Base-by-base conservation (phyloP, 2,113 vertebrate genomes). In the Pristiophorus japonicus region DNA sequence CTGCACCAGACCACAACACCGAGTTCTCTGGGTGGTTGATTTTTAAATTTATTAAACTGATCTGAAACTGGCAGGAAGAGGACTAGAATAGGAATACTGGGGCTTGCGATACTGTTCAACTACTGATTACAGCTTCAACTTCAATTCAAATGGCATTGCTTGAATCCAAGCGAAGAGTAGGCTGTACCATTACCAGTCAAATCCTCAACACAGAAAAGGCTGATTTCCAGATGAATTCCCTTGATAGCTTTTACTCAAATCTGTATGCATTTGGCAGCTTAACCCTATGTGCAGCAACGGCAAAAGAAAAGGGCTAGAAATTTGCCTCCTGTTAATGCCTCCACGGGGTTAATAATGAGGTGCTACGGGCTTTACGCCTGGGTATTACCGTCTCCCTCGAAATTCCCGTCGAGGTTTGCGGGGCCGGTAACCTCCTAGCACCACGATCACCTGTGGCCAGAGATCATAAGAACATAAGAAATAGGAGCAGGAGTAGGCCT, bases 41-140 rank as follows among this genome's bases (percentile, higher is more conserved):
- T 85, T 85, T 85, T 85, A 38, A 45, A 45, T 84, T n/a, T n/a
- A 84, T 84, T 84, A 84, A 84, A 84, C n/a, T 42, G 38, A 42
- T 84, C 78, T 12, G 78, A n/a, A 38, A 42, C n/a, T 88, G 20
- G 85, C 85, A 87, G 20, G 12, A 6, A 6, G 84, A 42, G 42
- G 84, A 10, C 45, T 87, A 11, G 12, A 16, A 42, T 38, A 22
- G 47, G 42, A 47, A 87, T 24, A 38, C 81, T 47, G 84, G 45
- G 84, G 42, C n/a, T 87, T 18, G 45, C 20, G 42, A 45, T 87
- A 45, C 84, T 42, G 84, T 24, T 20, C 84, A 47, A 45, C 24
- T 85, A 85, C 81, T 85, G 81, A 85, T 47, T 45, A 10, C 84
- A 47, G 70, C 70, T 51, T 87, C 84, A 87, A 87, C 78, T 87